phyloP scores from a whole-genome alignment of 2,113 vertebrate genomes.

The Dasypus novemcinctus region DNA sequence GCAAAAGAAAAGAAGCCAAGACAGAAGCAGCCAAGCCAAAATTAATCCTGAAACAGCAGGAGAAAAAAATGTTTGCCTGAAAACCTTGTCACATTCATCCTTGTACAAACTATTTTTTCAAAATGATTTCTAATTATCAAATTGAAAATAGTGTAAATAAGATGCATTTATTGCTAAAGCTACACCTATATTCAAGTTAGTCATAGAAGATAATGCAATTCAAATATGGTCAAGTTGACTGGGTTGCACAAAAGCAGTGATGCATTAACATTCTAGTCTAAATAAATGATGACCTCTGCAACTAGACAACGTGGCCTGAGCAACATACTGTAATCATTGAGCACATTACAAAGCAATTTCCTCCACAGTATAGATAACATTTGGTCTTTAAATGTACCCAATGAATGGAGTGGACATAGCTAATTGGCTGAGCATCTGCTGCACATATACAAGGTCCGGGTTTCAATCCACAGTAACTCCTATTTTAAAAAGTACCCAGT shows the following conservation, averaged over 20 bases:
- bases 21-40: neutral
- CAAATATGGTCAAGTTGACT: neutral
- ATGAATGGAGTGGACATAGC: neutral
- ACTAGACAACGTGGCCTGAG: neutral
- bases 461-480: too few species aligned
- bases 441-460: too few species aligned
- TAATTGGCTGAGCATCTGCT: too few species aligned
- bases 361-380: neutral
- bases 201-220: neutral
- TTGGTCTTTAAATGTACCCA: neutral
- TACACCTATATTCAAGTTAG: neutral
- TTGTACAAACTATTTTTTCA: neutral
- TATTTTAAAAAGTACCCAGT: neutral
- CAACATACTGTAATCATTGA: neutral
- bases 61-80: neutral
- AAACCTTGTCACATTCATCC: neutral
- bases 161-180: neutral
- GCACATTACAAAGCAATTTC: neutral
- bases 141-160: neutral
- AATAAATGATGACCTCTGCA: neutral
- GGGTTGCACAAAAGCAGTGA: neutral
- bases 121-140: neutral
- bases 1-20: neutral
- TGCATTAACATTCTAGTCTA: neutral
- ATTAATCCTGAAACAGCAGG: neutral